Evolutionary conservation across 2,797 vertebrate species (phyloP).

Genomic region (Pseudochromis fuscus): DNA sequence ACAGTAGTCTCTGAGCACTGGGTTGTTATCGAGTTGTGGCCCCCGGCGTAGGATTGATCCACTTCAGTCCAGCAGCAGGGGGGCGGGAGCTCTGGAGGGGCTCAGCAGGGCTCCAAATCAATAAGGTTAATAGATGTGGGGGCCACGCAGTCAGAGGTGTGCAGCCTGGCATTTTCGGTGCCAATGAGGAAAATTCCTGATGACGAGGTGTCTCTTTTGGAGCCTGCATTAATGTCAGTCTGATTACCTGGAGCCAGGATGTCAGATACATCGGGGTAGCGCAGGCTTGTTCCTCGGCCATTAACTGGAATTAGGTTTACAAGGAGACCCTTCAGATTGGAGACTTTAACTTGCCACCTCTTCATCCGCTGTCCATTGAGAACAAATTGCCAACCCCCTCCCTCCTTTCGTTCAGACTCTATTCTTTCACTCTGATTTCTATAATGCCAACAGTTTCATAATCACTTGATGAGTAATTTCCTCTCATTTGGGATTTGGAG

Average conservation of each 20-base stretch:
- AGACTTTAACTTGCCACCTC: constrained; percentile 84
- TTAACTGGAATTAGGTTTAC: constrained; percentile 94
- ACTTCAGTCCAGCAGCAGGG: constrained; percentile 92
- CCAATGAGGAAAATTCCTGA: constrained; percentile 94
- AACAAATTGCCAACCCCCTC: constrained; percentile 84
- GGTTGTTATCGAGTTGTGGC: constrained; percentile 93
- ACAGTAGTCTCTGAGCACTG: constrained; percentile 86
- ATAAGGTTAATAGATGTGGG: constrained; percentile 98
- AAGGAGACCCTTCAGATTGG: constrained; percentile 81
- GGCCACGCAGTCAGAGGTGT: constrained; percentile 94
- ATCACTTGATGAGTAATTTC: constrained; percentile 90
- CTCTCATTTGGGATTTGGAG: constrained; percentile 84
- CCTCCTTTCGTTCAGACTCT: constrained; percentile 66
- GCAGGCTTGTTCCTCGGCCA: constrained; percentile 83
- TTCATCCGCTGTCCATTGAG: constrained; percentile 83
- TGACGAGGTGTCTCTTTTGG: constrained; percentile 93
- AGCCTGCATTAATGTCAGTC: constrained; percentile 89
- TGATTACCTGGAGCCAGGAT: constrained; percentile 88
- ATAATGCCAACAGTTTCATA: constrained; percentile 86
- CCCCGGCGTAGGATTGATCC: constrained; percentile 93
- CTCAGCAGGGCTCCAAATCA: constrained; percentile 93
- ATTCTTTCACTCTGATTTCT: constrained; percentile 86
- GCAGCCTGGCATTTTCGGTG: constrained; percentile 92
- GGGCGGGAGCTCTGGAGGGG: constrained; percentile 90
- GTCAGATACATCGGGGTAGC: constrained; percentile 84